phyloP scores from a whole-genome alignment of 64 coral and sea anemone genomes.

The Stichodactyla mertensii region DNA sequence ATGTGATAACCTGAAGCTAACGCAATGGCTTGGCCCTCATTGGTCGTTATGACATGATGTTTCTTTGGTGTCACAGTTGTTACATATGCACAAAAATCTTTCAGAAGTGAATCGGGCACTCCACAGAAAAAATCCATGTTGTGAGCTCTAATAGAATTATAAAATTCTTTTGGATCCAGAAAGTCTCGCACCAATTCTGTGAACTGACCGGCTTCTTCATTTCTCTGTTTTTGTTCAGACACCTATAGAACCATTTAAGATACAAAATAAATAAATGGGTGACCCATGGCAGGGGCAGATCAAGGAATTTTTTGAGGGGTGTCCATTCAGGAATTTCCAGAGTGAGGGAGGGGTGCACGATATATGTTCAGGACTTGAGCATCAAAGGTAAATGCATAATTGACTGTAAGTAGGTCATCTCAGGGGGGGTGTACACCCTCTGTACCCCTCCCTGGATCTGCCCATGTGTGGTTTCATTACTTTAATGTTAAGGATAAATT shows the following conservation, averaged over 20 bases:
- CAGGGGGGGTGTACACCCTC: too few relatives aligned
- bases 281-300: too few relatives aligned
- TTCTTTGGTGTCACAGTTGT: conserved; percentile 64
- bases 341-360: too few relatives aligned
- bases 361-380: too few relatives aligned
- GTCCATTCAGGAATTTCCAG: too few relatives aligned
- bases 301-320: too few relatives aligned
- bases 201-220: conserved; percentile 89
- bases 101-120: conserved; percentile 92
- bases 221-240: conserved; percentile 77
- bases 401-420: too few relatives aligned
- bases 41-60: conserved; percentile 82
- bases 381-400: too few relatives aligned
- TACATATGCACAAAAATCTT: conserved; percentile 99
- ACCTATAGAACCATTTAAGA: conserved; percentile 33
- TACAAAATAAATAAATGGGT: not conserved
- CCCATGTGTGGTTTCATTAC: too few relatives aligned
- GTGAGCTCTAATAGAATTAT: conserved; percentile 72
- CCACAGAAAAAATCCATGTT: conserved; percentile 96
- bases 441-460: too few relatives aligned
- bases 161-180: conserved; percentile 96
- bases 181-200: conserved; percentile 98
- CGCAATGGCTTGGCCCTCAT: conserved; percentile 85
- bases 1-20: conserved; percentile 91
- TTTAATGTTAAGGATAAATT: too few relatives aligned